A percentile compares a stretch with the other conserved stretches of the same genome.
Conservation (phyloP, 1,140 invertebrate species). For the Acromyrmex echinatior region DNA sequence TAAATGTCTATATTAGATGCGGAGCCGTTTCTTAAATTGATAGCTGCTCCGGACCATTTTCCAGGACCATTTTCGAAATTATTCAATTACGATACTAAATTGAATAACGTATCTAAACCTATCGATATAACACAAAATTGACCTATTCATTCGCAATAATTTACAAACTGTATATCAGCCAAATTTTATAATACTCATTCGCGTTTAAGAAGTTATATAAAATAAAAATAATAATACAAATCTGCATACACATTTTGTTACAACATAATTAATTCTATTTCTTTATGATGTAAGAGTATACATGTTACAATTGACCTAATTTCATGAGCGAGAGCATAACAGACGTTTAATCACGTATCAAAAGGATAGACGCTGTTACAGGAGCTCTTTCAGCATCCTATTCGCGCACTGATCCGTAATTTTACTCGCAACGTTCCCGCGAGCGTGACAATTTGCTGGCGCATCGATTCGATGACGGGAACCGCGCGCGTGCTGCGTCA, state of each 20-base stretch:
- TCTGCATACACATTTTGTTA: neutral
- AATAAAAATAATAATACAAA: neutral
- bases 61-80: constrained; percentile 33
- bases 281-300: neutral
- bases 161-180: neutral
- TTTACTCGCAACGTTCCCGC: constrained; percentile 46
- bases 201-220: neutral
- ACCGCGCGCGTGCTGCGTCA: constrained; percentile 81
- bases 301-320: constrained; percentile 38
- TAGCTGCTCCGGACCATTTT: constrained; percentile 7
- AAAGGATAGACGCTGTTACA: neutral
- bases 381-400: neutral
- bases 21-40: constrained; percentile 45
- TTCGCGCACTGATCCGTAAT: constrained; percentile 45
- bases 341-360: constrained; percentile 26
- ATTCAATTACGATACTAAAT: constrained; percentile 48
- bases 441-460: constrained; percentile 81
- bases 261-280: neutral
- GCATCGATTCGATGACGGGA: constrained; percentile 64
- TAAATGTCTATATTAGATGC: constrained; percentile 62
- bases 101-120: constrained; percentile 21
- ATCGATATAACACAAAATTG: neutral
- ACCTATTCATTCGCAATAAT: neutral
- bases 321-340: constrained; percentile 8
- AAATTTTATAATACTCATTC: neutral